Percentiles rank a stretch among this genome's conserved stretches.
phyloP scores from a whole-genome alignment of 2,113 vertebrate genomes.

The Prolemur simus region DNA sequence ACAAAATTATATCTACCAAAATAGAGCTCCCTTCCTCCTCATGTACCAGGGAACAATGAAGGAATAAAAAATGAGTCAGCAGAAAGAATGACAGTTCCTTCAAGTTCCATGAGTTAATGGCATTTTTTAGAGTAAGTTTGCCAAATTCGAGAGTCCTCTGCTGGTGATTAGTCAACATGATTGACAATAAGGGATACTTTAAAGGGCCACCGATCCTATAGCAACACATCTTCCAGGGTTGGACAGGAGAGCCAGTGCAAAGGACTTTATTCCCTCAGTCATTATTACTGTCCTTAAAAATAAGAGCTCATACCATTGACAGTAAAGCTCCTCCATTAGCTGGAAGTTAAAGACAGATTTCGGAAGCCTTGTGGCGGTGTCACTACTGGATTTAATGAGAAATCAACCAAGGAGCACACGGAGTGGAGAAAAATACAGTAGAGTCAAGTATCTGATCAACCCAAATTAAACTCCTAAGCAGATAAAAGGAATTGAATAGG shows the following conservation, averaged over 20 bases:
- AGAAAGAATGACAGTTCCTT: conserved; percentile 45
- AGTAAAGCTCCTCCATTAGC: neutral
- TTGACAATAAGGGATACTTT: neutral
- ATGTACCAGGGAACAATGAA: neutral
- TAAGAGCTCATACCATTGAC: neutral
- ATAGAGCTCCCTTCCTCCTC: neutral
- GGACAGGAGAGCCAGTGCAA: neutral
- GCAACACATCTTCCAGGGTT: neutral
- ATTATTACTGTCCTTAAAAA: neutral
- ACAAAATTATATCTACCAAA: conserved; percentile 12
- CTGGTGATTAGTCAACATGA: neutral
- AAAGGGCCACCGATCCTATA: neutral
- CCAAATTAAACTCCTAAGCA: neutral
- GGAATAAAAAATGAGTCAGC: conserved; percentile 17
- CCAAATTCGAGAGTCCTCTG: conserved; percentile 12
- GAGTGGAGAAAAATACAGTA: neutral
- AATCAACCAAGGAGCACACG: neutral
- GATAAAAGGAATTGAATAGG: neutral
- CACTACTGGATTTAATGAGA: conserved; percentile 20
- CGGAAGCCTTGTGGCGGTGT: neutral
- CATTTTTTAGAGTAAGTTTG: conserved; percentile 47
- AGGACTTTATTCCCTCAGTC: neutral
- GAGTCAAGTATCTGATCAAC: neutral
- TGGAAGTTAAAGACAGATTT: neutral
- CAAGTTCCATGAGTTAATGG: conserved; percentile 8